Base-by-base conservation (phyloP, 2,888 invertebrate genomes). In the Oeneis ivallda region DNA sequence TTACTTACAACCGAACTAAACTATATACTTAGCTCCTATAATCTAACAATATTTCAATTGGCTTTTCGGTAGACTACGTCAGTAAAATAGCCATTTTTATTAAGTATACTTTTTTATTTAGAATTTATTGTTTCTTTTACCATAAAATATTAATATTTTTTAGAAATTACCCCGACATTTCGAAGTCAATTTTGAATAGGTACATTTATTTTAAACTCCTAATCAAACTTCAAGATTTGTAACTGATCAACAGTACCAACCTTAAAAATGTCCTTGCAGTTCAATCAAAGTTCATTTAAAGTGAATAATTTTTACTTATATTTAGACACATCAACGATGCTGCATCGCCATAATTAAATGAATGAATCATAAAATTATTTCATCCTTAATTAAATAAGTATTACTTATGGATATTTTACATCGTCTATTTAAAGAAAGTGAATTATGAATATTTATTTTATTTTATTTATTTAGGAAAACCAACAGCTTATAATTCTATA, bases 1-100 rank as follows among this genome's bases (percentile, higher is more conserved):
- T 52, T 47, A 32, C 34, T 58, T 56, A 39, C 17, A 62, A 3
- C 9, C 43, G 53, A 52, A 32, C 45, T 53, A 26, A 26, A 26
- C 26, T 26, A 26, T 26, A 26, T n/a, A n/a, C n/a, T n/a, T n/a
- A n/a, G n/a, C n/a, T n/a, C 1, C 26, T 39, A 19, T 37, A 39
- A 37, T 39, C 7, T 19, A 54, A 43, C 15, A 37, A 9, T 56
- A 39, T 49, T 39, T 63, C 8, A 6, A 32, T 34, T 17, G 39
- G 37, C 7, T 19, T 17, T 41, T n/a, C 13, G 6, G n/a, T 19
- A 57, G n/a, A 43, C 56, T 43, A 26, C n/a, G 13, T 26, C 7
- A 53, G 9, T n/a, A 19, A 50, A 26, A 10, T 1, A 2, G 9
- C 11, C 10, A 11, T 6, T 43, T n/a, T 43, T 43, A 43, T 5